Percentiles rank a stretch among this genome's conserved stretches.
Evolutionary conservation across 2,888 invertebrate genomes (phyloP).

Genomic region (Argynnis bischoffii): DNA sequence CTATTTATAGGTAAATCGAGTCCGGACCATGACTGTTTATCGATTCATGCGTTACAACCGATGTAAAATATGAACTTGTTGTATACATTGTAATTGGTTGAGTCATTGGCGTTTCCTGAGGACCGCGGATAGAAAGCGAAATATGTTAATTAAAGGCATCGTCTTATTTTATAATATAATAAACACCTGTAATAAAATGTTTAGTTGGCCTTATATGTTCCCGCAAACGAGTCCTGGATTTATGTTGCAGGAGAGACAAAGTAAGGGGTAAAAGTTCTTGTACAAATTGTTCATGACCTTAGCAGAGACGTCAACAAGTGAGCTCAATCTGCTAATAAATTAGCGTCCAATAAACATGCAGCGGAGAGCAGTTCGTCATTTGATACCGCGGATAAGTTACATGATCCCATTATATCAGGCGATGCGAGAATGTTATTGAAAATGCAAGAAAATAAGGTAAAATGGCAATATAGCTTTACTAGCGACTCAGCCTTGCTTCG

Average conservation of each 20-base stretch:
- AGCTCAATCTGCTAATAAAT: conserved; percentile 1
- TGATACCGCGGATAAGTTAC: not conserved
- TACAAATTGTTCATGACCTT: not conserved
- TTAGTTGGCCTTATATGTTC: not conserved
- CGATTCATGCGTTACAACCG: not conserved
- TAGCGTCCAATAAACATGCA: conserved; percentile 3
- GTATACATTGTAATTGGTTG: not conserved
- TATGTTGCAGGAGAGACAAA: not conserved
- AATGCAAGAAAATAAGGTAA: too few species aligned
- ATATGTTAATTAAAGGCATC: conserved; percentile 8
- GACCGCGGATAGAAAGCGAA: not conserved
- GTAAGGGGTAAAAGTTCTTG: not conserved
- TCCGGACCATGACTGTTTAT: not conserved
- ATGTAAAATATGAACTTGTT: not conserved
- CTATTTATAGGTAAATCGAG: conserved; percentile 11
- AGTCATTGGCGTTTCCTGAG: not conserved
- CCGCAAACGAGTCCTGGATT: not conserved
- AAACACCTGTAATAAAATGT: not conserved
- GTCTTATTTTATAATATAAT: not conserved
- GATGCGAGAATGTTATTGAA: not conserved
- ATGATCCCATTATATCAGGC: not conserved
- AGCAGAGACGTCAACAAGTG: not conserved
- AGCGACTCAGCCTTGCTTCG: too few species aligned
- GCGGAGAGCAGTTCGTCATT: not conserved
- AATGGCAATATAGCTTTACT: too few species aligned